A percentile compares a stretch with the other conserved stretches of the same genome.
Conservation (phyloP, 2,888 invertebrate species). For the Tillus elongatus region DNA sequence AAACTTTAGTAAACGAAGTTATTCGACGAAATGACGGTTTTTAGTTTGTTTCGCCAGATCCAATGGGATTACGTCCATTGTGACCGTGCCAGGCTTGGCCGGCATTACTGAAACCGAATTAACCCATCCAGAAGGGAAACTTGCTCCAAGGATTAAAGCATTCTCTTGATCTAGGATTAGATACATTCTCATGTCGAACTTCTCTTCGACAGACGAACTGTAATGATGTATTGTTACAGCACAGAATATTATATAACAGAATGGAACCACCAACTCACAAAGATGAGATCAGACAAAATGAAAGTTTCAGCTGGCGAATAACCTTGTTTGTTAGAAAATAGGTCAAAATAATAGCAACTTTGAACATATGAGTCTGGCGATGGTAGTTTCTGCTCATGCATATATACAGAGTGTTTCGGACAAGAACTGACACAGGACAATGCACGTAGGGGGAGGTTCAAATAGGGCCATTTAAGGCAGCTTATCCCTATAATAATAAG, state of each 20-base stretch:
- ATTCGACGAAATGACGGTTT: conserved; percentile 9
- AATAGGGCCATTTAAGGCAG: no score
- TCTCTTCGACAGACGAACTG: conserved; percentile 26
- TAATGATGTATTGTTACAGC: conserved; percentile 21
- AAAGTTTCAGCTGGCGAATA: no score
- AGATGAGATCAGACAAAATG: no score
- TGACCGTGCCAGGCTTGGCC: conserved; percentile 32
- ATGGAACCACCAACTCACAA: no score
- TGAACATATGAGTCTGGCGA: no score
- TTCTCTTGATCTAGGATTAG: conserved; percentile 38
- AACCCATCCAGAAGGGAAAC: conserved; percentile 37
- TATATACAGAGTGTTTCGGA: no score
- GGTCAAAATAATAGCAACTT: no score
- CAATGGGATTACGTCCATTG: conserved; percentile 38
- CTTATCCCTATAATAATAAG: no score
- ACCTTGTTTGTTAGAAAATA: no score
- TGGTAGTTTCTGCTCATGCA: no score
- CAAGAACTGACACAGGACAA: no score
- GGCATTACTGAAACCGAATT: conserved; percentile 35
- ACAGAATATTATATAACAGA: conserved; percentile 13
- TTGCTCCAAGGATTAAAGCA: conserved; percentile 38
- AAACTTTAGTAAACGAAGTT: conserved; percentile 7
- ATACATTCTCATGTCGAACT: conserved; percentile 35
- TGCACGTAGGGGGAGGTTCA: no score
- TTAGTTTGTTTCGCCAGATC: conserved; percentile 36